Conservation (phyloP, 2,888 invertebrate species). For the Cryptocheilus praepositus region DNA sequence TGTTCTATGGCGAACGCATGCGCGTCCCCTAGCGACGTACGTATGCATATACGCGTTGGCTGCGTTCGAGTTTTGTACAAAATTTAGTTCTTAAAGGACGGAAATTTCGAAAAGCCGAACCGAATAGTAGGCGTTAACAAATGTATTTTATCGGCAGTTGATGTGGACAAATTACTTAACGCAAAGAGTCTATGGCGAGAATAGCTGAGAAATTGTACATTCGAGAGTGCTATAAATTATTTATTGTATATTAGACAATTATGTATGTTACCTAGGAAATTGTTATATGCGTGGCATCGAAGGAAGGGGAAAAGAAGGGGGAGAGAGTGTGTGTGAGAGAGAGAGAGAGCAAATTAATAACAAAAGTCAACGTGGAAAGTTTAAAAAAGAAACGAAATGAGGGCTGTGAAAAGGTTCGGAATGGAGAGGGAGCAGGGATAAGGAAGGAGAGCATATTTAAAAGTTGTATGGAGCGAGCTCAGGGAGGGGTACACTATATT, state of each 20-base stretch:
- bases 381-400: slow-evolving; percentile 65
- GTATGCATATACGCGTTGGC: slow-evolving; percentile 31
- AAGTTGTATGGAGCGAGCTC: slow-evolving; percentile 60
- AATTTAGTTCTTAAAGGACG: slow-evolving; percentile 57
- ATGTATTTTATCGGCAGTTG: slow-evolving; percentile 13
- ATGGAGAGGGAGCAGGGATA: slow-evolving; percentile 34
- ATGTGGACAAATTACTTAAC: slow-evolving; percentile 68
- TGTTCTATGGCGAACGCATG: too few species aligned
- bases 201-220: slow-evolving; percentile 66
- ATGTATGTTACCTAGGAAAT: slow-evolving; percentile 58
- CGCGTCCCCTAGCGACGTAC: too few species aligned
- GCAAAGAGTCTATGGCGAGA: slow-evolving; percentile 34
- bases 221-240: slow-evolving; percentile 68
- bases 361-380: slow-evolving; percentile 37
- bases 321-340: too few species aligned
- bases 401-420: slow-evolving; percentile 70
- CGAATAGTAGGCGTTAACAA: slow-evolving; percentile 12
- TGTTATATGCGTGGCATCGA: slow-evolving; percentile 46
- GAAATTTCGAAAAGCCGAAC: slow-evolving; percentile 22
- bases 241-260: slow-evolving; percentile 70
- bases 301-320: slow-evolving; percentile 24
- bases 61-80: slow-evolving; percentile 63
- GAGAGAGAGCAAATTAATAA: neutral
- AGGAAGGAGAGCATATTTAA: slow-evolving; percentile 21
- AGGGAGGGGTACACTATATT: slow-evolving; percentile 70